phyloP scores from a whole-genome alignment of 2,888 invertebrate species.

The Lasioglossum malachurum region DNA sequence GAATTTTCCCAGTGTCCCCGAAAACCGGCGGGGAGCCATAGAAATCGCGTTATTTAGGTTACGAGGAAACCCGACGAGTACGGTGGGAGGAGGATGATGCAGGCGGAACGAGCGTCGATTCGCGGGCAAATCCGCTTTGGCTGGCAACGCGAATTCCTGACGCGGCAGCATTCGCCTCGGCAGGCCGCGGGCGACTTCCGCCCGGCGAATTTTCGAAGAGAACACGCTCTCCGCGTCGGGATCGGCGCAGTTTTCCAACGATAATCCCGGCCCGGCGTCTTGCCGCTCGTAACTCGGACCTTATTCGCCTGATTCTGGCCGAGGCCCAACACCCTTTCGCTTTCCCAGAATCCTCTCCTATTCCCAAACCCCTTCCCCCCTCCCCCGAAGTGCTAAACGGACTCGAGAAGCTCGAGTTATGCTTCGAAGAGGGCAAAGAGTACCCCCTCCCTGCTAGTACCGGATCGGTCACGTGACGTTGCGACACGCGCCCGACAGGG shows the following conservation, averaged over 20 bases:
- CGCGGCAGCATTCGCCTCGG: constrained; percentile 32
- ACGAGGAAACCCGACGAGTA: constrained; percentile 46
- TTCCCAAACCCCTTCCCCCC: background rate
- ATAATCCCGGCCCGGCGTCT: constrained; percentile 16
- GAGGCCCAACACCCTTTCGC: constrained; percentile 41
- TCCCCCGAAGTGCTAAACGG: background rate
- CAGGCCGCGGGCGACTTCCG: background rate
- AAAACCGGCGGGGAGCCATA: constrained; percentile 31
- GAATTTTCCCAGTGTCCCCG: background rate
- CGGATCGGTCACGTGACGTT: too few relatives aligned
- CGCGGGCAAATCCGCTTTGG: constrained; percentile 57
- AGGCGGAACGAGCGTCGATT: constrained; percentile 33
- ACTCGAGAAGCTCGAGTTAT: too few relatives aligned
- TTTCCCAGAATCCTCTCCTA: constrained; percentile 21
- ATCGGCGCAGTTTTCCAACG: constrained; percentile 12
- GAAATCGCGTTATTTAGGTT: constrained; percentile 58
- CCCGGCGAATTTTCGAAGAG: background rate
- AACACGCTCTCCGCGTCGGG: background rate
- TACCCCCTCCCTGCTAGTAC: too few relatives aligned
- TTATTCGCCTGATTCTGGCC: constrained; percentile 46
- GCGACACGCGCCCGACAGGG: too few relatives aligned
- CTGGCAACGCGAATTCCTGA: constrained; percentile 51
- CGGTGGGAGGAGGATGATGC: constrained; percentile 4
- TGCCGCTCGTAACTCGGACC: constrained; percentile 47
- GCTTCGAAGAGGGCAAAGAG: too few relatives aligned